Evolutionary conservation across 1,140 invertebrate genomes (phyloP), one percentile per base, ranked within the genome.

Genomic region (Ceratina calcarata): DNA sequence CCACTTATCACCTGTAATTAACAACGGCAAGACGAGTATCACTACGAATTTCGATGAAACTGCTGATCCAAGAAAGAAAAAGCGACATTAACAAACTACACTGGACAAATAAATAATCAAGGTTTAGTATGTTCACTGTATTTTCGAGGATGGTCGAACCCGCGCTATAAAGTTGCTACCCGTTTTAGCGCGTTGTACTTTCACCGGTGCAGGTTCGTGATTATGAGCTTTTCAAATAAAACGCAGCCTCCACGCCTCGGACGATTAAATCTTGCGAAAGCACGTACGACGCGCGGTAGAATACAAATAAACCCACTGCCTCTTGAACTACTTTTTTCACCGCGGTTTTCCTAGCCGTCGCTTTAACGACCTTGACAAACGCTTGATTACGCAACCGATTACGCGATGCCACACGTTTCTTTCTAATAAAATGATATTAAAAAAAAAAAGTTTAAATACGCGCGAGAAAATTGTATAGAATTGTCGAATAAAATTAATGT

Each of bases 141-240:
- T 57, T 16, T 57, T 57, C 7, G 10, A 68, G 16, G 4, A 27
- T 32, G 16, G 15, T 32, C 15, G 12, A 20, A 51, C 15, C 16
- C 22, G 58, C n/a, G n/a, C 51, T 37, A 18, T 20, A 77, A 70
- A 61, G 7, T 51, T 77, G 22, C 67, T 58, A 53, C 57, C n/a
- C 32, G 15, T 22, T 32, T 57, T 15, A 22, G 32, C n/a, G 2
- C 18, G 12, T 55, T 32, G 24, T 27, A 68, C 75, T 78, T 78
- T 78, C 67, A 53, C 75, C 20, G 15, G 57, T 27, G 20, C 12
- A 77, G n/a, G 27, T 62, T 27, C 3, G 22, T 60, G 57, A 78
- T 78, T 78, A 70, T 51, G 75, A 78, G 67, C n/a, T 78, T 78
- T 70, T 78, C 58, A 62, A 78, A 61, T 53, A 70, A 60, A 45